phyloP scores from a whole-genome alignment of 2,888 invertebrate species.

The Seira ritae region DNA sequence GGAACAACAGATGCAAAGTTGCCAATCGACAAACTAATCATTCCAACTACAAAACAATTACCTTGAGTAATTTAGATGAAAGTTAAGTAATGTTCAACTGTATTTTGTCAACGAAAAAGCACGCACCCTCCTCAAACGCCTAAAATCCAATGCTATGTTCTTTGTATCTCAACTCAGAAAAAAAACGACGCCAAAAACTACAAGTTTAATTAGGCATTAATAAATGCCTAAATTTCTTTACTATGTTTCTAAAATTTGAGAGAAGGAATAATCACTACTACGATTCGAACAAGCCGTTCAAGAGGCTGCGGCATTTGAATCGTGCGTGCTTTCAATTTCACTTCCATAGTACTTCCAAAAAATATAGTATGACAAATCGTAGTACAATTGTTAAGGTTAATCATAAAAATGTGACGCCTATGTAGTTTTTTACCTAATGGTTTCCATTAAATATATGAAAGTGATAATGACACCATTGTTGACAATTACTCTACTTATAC shows the following conservation, averaged over 20 bases:
- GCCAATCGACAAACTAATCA: background rate
- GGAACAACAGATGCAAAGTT: background rate
- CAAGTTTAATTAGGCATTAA: background rate
- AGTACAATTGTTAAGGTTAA: background rate
- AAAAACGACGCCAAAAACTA: no score
- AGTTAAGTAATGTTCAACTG: background rate
- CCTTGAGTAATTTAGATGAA: background rate
- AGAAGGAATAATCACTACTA: background rate
- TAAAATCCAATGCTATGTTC: no score
- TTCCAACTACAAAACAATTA: constrained; percentile 9
- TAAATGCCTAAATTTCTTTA: background rate
- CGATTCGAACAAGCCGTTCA: background rate
- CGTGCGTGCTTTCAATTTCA: background rate
- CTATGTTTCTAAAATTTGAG: background rate
- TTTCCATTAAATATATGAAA: constrained; percentile 1
- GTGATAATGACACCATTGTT: background rate
- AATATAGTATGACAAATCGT: constrained; percentile 4
- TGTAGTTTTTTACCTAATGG: background rate
- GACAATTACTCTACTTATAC: background rate
- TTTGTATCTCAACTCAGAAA: no score
- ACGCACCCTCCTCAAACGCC: no score
- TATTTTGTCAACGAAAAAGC: background rate
- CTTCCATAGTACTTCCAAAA: background rate
- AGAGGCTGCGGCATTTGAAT: background rate
- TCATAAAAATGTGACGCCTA: background rate